Evolutionary conservation across 1,140 invertebrate species (phyloP).

Genomic region (Ostrea denselamellosa): DNA sequence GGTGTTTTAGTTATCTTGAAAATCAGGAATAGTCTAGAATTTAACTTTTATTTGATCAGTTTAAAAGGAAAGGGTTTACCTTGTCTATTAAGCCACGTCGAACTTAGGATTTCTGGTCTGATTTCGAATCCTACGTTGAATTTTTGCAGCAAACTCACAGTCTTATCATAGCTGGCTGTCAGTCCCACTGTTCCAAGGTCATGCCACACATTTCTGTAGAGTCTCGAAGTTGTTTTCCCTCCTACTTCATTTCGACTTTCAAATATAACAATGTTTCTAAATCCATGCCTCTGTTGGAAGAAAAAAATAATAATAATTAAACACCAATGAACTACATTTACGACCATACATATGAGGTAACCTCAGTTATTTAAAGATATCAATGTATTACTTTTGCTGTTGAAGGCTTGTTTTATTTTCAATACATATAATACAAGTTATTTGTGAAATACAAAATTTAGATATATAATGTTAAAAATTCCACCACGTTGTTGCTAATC

Average conservation of each 20-base stretch:
- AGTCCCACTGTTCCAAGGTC: background rate
- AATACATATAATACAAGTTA: too few relatives aligned
- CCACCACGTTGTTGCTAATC: background rate
- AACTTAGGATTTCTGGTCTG: background rate
- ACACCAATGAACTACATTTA: too few relatives aligned
- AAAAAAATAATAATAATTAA: background rate
- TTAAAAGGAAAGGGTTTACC: background rate
- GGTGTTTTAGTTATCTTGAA: too few relatives aligned
- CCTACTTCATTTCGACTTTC: constrained; percentile 25
- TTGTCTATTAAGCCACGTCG: background rate
- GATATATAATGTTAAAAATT: background rate
- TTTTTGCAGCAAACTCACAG: background rate
- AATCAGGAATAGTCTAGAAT: background rate
- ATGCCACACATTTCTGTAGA: background rate
- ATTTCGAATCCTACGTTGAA: background rate
- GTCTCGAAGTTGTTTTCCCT: constrained; percentile 5
- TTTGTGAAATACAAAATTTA: too few relatives aligned
- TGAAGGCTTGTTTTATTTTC: background rate
- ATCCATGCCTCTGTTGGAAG: constrained; percentile 29
- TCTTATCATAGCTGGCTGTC: background rate
- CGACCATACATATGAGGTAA: too few relatives aligned
- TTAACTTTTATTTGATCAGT: background rate
- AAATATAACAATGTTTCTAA: constrained; percentile 42
- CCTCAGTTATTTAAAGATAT: background rate
- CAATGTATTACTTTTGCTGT: background rate